These are phyloP conservation scores for Reinhardtius hippoglossoides DNA, from an alignment of 2,113 vertebrate species.

Conservation along the genomic window DNA sequence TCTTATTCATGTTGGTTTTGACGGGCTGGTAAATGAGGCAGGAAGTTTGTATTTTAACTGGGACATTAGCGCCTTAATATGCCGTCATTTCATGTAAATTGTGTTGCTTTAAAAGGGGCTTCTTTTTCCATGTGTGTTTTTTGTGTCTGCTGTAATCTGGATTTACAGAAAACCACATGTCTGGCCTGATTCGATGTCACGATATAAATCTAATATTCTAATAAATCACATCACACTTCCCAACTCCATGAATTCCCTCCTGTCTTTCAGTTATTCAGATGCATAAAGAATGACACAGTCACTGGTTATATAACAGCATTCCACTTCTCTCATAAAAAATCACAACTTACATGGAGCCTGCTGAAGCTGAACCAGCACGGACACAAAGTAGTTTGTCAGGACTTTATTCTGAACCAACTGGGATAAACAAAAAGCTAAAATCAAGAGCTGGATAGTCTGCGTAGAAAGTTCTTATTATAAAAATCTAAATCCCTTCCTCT, in stretches of 20 bases:
- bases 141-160: no score
- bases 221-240: no score
- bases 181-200: no score
- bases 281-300: neutral
- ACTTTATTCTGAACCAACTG: neutral
- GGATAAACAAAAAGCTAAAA: no score
- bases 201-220: no score
- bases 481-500: no score
- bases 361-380: neutral
- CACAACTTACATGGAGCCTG: neutral
- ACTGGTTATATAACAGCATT: neutral
- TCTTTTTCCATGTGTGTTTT: no score
- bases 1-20: conserved; percentile 16
- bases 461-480: no score
- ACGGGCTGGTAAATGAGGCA: conserved; percentile 38
- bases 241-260: neutral
- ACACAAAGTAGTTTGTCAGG: neutral
- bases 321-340: neutral
- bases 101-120: neutral
- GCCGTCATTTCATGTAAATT: conserved; percentile 11
- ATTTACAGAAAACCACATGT: no score
- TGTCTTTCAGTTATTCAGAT: neutral
- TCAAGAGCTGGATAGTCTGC: no score
- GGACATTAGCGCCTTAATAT: conserved; percentile 56
- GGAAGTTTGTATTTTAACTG: conserved; percentile 46